Evolutionary conservation across 2,888 invertebrate genomes (phyloP), one percentile per base, ranked within the genome.

Genomic region (Lasioglossum pauxillum): DNA sequence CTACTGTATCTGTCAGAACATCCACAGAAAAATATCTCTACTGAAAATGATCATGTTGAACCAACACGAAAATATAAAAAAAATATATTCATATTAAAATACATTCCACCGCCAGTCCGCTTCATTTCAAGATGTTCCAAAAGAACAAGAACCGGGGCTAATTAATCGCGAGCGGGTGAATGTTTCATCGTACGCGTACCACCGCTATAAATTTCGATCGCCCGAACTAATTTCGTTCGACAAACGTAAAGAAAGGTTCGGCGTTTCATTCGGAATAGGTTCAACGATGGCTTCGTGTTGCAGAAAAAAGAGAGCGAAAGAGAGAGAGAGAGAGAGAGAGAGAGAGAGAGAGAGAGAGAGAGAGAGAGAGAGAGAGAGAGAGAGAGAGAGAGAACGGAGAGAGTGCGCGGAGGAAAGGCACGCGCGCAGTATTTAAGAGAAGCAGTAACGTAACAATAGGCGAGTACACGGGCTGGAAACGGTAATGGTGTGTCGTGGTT

Each of bases 401-500:
- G 27, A 27, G 27, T 5, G 16, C 44, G 35, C 49, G 31, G 73
- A 82, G 82, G 80, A 88, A 90, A 90, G 89, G 88, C 89, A 88
- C 89, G 88, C 82, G 89, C 84, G 88, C 81, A 86, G 87, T 91
- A 91, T 92, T 92, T 92, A 90, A 91, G 88, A 83, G 87, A 82
- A 83, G 90, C 77, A 86, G 90, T 89, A 87, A 90, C 84, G 87
- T 87, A 90, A 90, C 90, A 89, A 88, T 89, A 86, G 89, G 81
- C 87, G 82, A 90, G 88, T 82, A 84, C 87, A 84, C 86, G 87
- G 78, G 88, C 85, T 89, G 90, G 89, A 92, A 93, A 92, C 91
- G 91, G 92, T 93, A 93, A 93, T 92, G 91, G 92, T 92, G 90
- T 93, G 93, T 92, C 91, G 93, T 91, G 92, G 91, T 91, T 93